Evolutionary conservation across 2,888 invertebrate genomes (phyloP).

Genomic region (Acronicta leporina): DNA sequence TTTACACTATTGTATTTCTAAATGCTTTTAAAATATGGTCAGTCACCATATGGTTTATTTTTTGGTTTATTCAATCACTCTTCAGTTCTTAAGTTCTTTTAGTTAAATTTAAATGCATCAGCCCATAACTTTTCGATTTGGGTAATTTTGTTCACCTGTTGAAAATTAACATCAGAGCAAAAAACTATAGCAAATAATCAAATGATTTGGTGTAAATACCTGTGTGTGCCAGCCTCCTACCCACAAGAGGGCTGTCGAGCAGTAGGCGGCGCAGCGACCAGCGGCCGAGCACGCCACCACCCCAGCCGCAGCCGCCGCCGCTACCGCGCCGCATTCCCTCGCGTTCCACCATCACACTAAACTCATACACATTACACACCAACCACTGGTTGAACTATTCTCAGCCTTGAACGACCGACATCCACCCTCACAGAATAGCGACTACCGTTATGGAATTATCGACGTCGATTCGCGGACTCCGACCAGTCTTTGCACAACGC

Average conservation of each 20-base stretch:
- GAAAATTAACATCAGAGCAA: background rate
- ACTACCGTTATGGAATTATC: conserved; percentile 76
- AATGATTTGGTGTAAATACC: conserved; percentile 62
- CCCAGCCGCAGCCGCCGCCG: conserved; percentile 82
- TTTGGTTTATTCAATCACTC: too few species aligned
- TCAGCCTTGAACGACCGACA: conserved; percentile 66
- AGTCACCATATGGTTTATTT: too few species aligned
- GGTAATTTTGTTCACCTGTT: background rate
- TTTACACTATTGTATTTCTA: too few species aligned
- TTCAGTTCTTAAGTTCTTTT: too few species aligned
- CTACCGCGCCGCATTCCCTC: conserved; percentile 83
- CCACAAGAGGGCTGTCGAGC: conserved; percentile 92
- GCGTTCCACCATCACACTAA: conserved; percentile 82
- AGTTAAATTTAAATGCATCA: too few species aligned
- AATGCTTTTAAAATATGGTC: too few species aligned
- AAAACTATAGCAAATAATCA: background rate
- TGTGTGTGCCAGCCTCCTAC: conserved; percentile 89
- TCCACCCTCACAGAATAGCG: conserved; percentile 62
- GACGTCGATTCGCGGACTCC: conserved; percentile 60
- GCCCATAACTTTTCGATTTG: too few species aligned
- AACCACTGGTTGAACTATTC: conserved; percentile 49
- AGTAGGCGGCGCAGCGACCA: conserved; percentile 92
- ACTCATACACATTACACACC: conserved; percentile 74
- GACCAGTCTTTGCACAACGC: conserved; percentile 75
- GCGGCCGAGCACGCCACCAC: conserved; percentile 85